phyloP scores from a whole-genome alignment of 2,113 vertebrate species.

The human region GRCh38 chr11:96364001-96364500 shows the following conservation, averaged over 20 bases:
- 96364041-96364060: not conserved
- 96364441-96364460: not conserved
- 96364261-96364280: not conserved
- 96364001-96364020: not conserved
- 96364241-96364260: not conserved
- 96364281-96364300: slow-evolving; percentile 42
- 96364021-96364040: not conserved
- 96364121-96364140: not conserved
- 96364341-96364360: not conserved
- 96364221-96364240: not conserved
- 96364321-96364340: not conserved
- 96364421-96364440: not conserved
- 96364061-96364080: not conserved
- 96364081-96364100: not conserved
- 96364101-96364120: not conserved
- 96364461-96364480: not conserved
- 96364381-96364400: not conserved
- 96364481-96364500: not conserved
- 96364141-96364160: slow-evolving; percentile 4
- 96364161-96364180: not conserved
- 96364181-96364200: not conserved
- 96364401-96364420: not conserved
- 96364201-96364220: not conserved
- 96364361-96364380: not conserved
- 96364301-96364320: not conserved